A percentile compares a stretch with the other conserved stretches of the same genome.
Conservation (phyloP, 2,888 invertebrate species). For the Scotopteryx bipunctaria region DNA sequence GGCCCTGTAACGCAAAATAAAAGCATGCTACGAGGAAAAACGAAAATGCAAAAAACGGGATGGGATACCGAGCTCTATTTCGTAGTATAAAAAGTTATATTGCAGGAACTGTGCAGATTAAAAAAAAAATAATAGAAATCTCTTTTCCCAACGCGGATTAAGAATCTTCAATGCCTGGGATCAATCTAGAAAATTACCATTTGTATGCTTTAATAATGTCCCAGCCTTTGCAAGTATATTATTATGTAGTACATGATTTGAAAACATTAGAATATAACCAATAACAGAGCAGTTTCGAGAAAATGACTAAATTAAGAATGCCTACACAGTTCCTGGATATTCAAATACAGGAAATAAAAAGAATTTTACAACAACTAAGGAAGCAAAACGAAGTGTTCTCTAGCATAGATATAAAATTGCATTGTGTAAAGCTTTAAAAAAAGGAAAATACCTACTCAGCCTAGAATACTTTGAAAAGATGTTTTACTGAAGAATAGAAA, state of each 20-base stretch:
- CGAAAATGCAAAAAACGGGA: constrained; percentile 48
- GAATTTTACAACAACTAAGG: constrained; percentile 15
- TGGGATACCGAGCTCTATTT: constrained; percentile 15
- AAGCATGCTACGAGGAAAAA: constrained; percentile 74
- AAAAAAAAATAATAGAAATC: not conserved
- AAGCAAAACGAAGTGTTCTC: constrained; percentile 23
- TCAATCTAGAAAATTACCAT: too few relatives aligned
- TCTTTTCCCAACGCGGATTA: too few relatives aligned
- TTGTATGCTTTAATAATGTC: too few relatives aligned
- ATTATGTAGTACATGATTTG: too few relatives aligned
- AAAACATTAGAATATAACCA: too few relatives aligned
- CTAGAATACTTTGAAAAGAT: constrained; percentile 5
- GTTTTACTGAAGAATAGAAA: constrained; percentile 20
- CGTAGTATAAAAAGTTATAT: constrained; percentile 1
- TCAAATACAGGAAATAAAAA: constrained; percentile 1
- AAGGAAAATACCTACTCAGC: constrained; percentile 11
- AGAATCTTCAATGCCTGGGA: too few relatives aligned
- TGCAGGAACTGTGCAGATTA: constrained; percentile 21
- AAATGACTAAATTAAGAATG: not conserved
- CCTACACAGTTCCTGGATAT: constrained; percentile 10
- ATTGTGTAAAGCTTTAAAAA: constrained; percentile 50
- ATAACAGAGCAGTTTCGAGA: too few relatives aligned
- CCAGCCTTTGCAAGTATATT: too few relatives aligned
- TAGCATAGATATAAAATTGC: constrained; percentile 39
- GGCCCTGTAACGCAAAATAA: constrained; percentile 78